Evolutionary conservation across 2,888 invertebrate species (phyloP), one percentile per base, ranked within the genome.

Genomic region (Candidula unifasciata): DNA sequence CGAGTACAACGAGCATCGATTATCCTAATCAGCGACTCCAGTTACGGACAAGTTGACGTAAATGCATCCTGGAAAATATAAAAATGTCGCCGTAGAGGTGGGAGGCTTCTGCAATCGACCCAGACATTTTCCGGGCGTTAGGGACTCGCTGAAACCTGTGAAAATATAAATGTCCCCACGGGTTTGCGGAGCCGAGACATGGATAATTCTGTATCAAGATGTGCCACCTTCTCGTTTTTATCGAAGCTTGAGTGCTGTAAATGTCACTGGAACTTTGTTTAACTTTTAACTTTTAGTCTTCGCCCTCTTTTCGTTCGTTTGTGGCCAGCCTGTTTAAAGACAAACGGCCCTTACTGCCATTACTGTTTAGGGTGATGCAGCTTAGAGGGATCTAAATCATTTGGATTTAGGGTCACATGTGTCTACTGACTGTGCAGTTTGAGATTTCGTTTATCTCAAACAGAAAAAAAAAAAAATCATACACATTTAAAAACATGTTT

Each of bases 101-200:
- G 21, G 60, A 77, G 8, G 37, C 27, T 24, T 27, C 18, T 35
- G 24, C 71, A 37, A 21, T 37, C 37, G 71, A 37, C 37, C 71
- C 10, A 71, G 37, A 37, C 35, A 21, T 16, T 1, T 24, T 10
- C 37, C 35, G 71, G 71, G 71, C 24, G 37, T 21, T 33, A 21
- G 8, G 13, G 10, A 33, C 52, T 16, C 54, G 24, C 52, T 74
- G 54, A 24, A 74, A 27, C 30, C 27, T 54, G 52, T 27, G 27
- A 54, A 54, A 74, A 54, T 60, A 77, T 77, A 77, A 77, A 77
- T 60, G 77, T 60, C 77, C 60, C 27, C 24, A 18, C 27, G 0
- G 21, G 21, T 21, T 24, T 37, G 24, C 18, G 0, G 21, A 8
- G 24, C 16, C 37, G 37, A 24, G 24, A 71, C 16, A 71, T 24